Base-by-base conservation (phyloP, 2,797 vertebrate species). In the Darevskia mixta region DNA sequence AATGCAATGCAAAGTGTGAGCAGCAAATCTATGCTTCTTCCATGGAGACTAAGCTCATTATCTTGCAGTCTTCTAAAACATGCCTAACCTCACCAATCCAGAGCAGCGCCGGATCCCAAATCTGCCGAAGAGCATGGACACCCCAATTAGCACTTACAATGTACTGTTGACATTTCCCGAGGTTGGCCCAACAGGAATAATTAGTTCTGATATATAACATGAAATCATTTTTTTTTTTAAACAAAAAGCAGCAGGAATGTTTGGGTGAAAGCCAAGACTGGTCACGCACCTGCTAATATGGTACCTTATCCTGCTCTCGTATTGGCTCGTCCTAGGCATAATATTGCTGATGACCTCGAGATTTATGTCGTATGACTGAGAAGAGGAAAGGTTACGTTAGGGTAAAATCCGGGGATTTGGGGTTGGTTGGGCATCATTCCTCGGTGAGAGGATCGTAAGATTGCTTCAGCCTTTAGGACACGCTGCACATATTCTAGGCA, bases 131-230 rank as follows among this genome's bases (percentile, higher is more conserved):
- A 95, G 94, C 94, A 95, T 84, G 93, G 94, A 93, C 95, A 95
- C 92, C 95, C 94, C 94, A 95, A 95, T 96, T 96, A 96, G 94
- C 95, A 92, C 95, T 96, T 95, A 93, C 93, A 94, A 90, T 94
- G 94, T 90, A 92, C 94, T 93, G 93, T 95, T 95, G 95, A 95
- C 94, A 95, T 96, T 95, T 93, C 91, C 94, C 83, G 92, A 88
- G 95, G 95, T 93, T 93, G 95, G 94, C 91, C 94, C 95, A 95
- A 95, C 92, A 95, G 93, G 93, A 95, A 91, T 95, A 95, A 95
- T 95, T 95, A 95, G 90, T 92, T 94, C 87, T 94, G 94, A 92
- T 94, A 95, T 90, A 92, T 95, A 94, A 95, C 91, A 93, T 91
- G 87, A 93, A 95, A 89, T 94, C 0, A 69, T 92, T 93, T 95